phyloP scores from a whole-genome alignment of 2,888 invertebrate species.

The Drosophila ochracea region DNA sequence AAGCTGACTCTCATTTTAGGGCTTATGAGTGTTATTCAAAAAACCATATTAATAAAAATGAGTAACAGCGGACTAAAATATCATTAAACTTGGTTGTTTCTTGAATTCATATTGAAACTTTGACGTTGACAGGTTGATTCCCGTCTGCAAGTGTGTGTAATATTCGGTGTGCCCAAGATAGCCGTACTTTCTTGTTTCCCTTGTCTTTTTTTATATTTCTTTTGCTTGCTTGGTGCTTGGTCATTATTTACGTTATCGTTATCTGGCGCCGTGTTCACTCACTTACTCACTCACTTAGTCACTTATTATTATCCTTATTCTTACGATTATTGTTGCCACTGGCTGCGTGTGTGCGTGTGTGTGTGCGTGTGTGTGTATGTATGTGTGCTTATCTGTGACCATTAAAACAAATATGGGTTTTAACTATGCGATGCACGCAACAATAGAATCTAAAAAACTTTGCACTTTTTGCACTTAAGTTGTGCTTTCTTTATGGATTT shows the following conservation, averaged over 20 bases:
- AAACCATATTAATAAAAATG: neutral
- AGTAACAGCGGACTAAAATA: neutral
- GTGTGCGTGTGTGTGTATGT: neutral
- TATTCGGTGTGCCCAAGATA: neutral
- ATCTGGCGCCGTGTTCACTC: slow-evolving; percentile 62
- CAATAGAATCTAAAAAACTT: slow-evolving; percentile 39
- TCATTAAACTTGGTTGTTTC: neutral
- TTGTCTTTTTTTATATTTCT: slow-evolving; percentile 23
- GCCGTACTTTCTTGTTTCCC: neutral
- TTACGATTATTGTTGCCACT: slow-evolving; percentile 63
- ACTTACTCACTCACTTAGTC: slow-evolving; percentile 69
- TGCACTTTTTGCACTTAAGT: slow-evolving; percentile 42
- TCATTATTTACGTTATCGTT: slow-evolving; percentile 82
- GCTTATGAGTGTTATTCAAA: neutral
- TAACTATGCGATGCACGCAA: slow-evolving; percentile 67
- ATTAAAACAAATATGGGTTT: slow-evolving; percentile 67
- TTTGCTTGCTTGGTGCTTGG: slow-evolving; percentile 53
- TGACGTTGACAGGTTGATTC: neutral
- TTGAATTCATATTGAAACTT: neutral
- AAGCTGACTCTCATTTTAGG: neutral
- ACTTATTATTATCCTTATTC: slow-evolving; percentile 70
- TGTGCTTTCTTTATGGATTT: slow-evolving; percentile 44
- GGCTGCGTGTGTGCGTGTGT: slow-evolving; percentile 1
- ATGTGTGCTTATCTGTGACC: slow-evolving; percentile 30
- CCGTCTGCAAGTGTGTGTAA: neutral